A percentile compares a stretch with the other conserved stretches of the same genome.
phyloP scores from a whole-genome alignment of 2,113 vertebrate species.

The Scomber japonicus region DNA sequence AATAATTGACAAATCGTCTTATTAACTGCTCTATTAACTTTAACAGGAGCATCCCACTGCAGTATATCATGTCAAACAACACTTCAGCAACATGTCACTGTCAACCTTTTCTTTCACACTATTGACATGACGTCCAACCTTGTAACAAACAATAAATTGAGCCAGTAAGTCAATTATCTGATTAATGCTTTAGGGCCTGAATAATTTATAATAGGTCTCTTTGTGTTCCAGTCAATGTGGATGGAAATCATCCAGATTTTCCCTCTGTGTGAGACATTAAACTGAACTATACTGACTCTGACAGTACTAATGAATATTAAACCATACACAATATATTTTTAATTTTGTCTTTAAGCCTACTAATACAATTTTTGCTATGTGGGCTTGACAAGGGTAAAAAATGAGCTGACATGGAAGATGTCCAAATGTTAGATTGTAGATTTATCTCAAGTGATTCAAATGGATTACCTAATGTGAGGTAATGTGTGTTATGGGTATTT shows the following conservation, averaged over 20 bases:
- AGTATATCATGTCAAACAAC: slow-evolving; percentile 4
- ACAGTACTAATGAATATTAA: slow-evolving; percentile 25
- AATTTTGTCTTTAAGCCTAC: not conserved
- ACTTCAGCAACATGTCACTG: not conserved
- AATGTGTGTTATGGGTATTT: too few relatives aligned
- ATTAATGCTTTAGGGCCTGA: slow-evolving; percentile 39
- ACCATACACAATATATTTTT: too few relatives aligned
- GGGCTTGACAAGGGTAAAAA: too few relatives aligned
- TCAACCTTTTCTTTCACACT: slow-evolving; percentile 5
- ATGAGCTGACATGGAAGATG: too few relatives aligned
- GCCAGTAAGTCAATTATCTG: slow-evolving; percentile 61
- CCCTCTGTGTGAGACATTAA: slow-evolving; percentile 31
- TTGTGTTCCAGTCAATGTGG: slow-evolving; percentile 54
- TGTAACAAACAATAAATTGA: slow-evolving; percentile 43
- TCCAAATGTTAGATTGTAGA: too few relatives aligned
- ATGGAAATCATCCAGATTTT: slow-evolving; percentile 43
- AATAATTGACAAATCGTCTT: too few relatives aligned
- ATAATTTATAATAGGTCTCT: slow-evolving; percentile 53
- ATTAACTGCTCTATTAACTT: too few relatives aligned
- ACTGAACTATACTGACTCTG: not conserved
- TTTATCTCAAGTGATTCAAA: too few relatives aligned
- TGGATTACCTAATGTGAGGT: too few relatives aligned
- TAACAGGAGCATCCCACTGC: not conserved
- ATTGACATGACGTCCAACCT: slow-evolving; percentile 59
- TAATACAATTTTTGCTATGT: too few relatives aligned